Conservation (phyloP, 2,797 vertebrate species). For the Leucoraja ocellata region DNA sequence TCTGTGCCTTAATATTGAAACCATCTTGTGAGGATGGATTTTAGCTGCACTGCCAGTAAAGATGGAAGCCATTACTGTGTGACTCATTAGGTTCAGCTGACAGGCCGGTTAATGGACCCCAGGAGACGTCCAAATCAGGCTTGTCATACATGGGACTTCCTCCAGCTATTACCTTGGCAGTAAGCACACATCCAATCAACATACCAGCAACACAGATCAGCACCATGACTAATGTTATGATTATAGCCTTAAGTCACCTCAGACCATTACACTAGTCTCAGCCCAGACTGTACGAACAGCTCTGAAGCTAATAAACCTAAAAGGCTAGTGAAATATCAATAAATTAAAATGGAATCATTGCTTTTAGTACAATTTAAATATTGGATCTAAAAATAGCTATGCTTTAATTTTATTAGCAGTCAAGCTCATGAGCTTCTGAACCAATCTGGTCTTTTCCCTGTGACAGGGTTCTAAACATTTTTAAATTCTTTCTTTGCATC, state of each 20-base stretch:
- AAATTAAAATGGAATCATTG: background rate
- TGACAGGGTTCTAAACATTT: background rate
- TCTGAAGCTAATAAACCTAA: slow-evolving; percentile 13
- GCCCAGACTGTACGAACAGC: background rate
- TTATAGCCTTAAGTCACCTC: slow-evolving; percentile 25
- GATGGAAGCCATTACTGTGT: background rate
- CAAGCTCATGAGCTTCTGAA: background rate
- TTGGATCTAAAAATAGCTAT: background rate
- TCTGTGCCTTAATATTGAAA: background rate
- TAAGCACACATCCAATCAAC: slow-evolving; percentile 26
- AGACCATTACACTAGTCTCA: slow-evolving; percentile 26
- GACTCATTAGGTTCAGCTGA: slow-evolving; percentile 3
- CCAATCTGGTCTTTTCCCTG: background rate
- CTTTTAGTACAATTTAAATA: background rate
- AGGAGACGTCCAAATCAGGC: slow-evolving; percentile 11
- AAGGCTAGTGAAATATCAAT: background rate
- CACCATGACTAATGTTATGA: slow-evolving; percentile 18
- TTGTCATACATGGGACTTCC: slow-evolving; percentile 21
- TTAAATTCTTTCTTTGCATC: background rate
- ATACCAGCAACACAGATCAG: background rate
- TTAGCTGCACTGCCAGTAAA: background rate
- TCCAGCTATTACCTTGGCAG: slow-evolving; percentile 20
- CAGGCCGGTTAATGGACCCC: slow-evolving; percentile 23
- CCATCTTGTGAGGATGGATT: background rate
- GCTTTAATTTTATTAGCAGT: background rate